Base-by-base conservation (phyloP, 2,888 invertebrate species). In the Folsomia candida region DNA sequence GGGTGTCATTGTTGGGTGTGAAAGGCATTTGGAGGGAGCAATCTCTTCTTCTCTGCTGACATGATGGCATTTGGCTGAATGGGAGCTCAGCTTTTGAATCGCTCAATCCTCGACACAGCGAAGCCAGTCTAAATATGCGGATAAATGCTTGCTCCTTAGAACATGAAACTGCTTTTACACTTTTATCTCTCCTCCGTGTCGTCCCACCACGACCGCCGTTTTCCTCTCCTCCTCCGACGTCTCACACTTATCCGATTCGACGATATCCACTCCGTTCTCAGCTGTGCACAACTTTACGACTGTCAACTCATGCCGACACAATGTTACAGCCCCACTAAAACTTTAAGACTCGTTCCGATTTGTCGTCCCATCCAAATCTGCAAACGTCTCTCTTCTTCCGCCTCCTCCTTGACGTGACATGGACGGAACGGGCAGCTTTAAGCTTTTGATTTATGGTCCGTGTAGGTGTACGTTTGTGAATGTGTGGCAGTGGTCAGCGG, bases 141-240 rank as follows among this genome's bases (percentile, higher is more conserved):
- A 54, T 54, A 54, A 54, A 54, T 54, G 22, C 54, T 54, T 54
- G 18, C 54, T 54, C 20, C 54, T 77, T 71, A 68, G 76, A 79
- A 79, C 79, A 79, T 72, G 79, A 72, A 79, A 78, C 77, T 68
- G 76, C 79, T 79, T 79, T 79, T 79, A 79, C 76, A 54, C 54
- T 54, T 54, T 54, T 54, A 54, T 54, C 54, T 54, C 54, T 54
- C 78, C 70, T 76, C 76, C 75, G 75, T 74, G 75, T 76, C 70
- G 63, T 57, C 27, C 2, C 24, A n/a, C 63, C n/a, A 57, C 37
- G 4, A 37, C 37, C 37, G 4, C 37, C 37, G 37, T 37, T 37
- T 37, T 37, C 37, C 37, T 4, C 37, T 37, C n/a, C n/a, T n/a
- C n/a, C n/a, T n/a, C n/a, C n/a, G n/a, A n/a, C n/a, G n/a, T n/a